Evolutionary conservation across 2,888 invertebrate species (phyloP).

Genomic region (Brassicogethes aeneus): DNA sequence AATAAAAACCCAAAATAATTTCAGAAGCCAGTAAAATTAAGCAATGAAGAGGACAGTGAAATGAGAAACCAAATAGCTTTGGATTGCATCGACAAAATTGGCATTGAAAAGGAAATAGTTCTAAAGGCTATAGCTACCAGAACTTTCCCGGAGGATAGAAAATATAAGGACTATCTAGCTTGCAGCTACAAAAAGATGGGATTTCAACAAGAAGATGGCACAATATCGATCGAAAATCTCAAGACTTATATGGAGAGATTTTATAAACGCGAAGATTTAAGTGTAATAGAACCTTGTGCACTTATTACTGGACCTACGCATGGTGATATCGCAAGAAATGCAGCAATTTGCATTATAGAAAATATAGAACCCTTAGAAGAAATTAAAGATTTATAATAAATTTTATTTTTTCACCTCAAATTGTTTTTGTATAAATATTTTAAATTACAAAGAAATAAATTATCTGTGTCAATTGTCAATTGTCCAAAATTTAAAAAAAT

Average conservation of each 20-base stretch:
- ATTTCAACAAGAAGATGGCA: constrained; percentile 24
- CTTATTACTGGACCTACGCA: constrained; percentile 12
- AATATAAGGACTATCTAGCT: constrained; percentile 27
- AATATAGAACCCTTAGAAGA: not conserved
- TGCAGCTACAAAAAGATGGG: constrained; percentile 32
- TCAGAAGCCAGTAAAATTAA: no score
- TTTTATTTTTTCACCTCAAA: no score
- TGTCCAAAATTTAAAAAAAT: no score
- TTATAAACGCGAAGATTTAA: constrained; percentile 16
- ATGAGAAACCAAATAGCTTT: constrained; percentile 16
- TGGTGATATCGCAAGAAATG: constrained; percentile 19
- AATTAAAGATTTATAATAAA: no score
- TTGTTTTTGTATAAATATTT: no score
- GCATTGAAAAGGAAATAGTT: constrained; percentile 20
- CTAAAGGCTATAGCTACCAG: constrained; percentile 16
- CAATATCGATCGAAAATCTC: constrained; percentile 25
- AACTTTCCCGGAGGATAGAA: constrained; percentile 15
- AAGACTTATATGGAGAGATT: constrained; percentile 20
- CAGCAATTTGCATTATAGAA: constrained; percentile 13
- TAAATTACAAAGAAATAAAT: no score
- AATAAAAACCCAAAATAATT: no score
- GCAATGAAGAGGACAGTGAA: constrained; percentile 13
- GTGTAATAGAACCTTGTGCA: constrained; percentile 16
- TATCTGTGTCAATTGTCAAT: no score
- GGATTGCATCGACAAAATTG: constrained; percentile 24